A percentile compares a stretch with the other conserved stretches of the same genome.
These are phyloP conservation scores for Tetramorium alpestre DNA, from an alignment of 1,140 invertebrate species.

Conservation along the genomic window DNA sequence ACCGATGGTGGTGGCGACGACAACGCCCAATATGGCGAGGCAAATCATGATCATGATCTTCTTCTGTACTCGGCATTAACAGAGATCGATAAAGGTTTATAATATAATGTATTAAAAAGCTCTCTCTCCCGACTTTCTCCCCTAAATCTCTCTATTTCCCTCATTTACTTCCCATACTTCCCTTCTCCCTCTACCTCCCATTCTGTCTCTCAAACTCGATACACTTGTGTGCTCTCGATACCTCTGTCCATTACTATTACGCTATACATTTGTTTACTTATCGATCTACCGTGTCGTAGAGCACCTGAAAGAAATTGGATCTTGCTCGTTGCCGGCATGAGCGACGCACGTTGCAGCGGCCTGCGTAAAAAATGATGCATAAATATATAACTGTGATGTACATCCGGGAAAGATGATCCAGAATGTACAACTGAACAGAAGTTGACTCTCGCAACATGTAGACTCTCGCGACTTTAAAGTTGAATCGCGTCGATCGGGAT, in stretches of 20 bases:
- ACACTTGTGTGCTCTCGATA: conserved; percentile 16
- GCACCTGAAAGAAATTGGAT: conserved; percentile 54
- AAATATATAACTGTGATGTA: not conserved
- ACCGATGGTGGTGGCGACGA: conserved; percentile 91
- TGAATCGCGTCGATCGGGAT: not conserved
- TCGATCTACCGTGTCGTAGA: conserved; percentile 8
- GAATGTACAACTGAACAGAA: not conserved
- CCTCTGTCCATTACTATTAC: conserved; percentile 48
- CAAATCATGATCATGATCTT: conserved; percentile 99
- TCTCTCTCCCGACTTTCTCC: conserved; percentile 1
- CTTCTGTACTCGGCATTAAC: conserved; percentile 93
- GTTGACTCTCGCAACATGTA: not conserved
- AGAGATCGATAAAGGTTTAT: conserved; percentile 77
- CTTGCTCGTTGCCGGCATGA: conserved; percentile 23
- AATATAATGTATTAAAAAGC: conserved; percentile 68
- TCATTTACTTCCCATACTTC: conserved; percentile 62
- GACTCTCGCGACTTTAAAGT: not conserved
- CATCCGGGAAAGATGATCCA: too few relatives aligned
- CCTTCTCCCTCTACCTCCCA: conserved; percentile 71
- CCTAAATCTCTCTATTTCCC: conserved; percentile 12
- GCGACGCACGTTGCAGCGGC: conserved; percentile 4
- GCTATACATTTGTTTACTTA: conserved; percentile 34
- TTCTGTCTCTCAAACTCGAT: not conserved
- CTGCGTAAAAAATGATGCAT: conserved; percentile 47
- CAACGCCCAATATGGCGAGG: conserved; percentile 95